Percentiles rank a stretch among this genome's conserved stretches.
phyloP scores from a whole-genome alignment of 2,797 vertebrate genomes.

The Trichosurus vulpecula region DNA sequence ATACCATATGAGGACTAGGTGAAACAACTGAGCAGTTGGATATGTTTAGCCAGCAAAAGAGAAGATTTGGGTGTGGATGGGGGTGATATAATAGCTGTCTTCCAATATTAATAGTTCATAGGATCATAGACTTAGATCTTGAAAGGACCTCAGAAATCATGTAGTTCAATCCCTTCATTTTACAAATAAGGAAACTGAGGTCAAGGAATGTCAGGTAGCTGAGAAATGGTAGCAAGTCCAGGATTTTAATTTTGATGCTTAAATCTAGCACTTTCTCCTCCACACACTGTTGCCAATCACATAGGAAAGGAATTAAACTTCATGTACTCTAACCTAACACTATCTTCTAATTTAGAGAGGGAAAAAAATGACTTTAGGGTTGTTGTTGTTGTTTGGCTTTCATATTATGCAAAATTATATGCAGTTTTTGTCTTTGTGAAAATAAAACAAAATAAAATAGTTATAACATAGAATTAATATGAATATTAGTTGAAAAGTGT shows the following conservation, averaged over 20 bases:
- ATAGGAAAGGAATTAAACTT: background rate
- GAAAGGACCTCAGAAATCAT: too few species aligned
- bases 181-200: too few species aligned
- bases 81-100: background rate
- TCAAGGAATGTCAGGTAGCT: too few species aligned
- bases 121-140: too few species aligned
- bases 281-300: background rate
- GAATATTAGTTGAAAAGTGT: constrained; percentile 31
- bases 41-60: background rate
- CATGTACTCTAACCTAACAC: background rate
- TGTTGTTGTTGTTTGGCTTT: background rate
- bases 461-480: background rate
- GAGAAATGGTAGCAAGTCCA: too few species aligned
- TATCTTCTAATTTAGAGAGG: background rate
- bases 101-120: too few species aligned
- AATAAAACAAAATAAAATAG: background rate
- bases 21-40: background rate
- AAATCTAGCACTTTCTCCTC: too few species aligned
- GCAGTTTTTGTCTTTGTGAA: background rate
- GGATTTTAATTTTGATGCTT: too few species aligned
- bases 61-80: background rate
- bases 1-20: background rate
- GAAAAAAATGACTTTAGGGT: background rate
- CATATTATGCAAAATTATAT: background rate
- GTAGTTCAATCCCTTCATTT: too few species aligned